Percentiles rank a stretch among this genome's conserved stretches.
Evolutionary conservation across 2,113 vertebrate genomes (phyloP).

Genomic region (Callospermophilus lateralis): DNA sequence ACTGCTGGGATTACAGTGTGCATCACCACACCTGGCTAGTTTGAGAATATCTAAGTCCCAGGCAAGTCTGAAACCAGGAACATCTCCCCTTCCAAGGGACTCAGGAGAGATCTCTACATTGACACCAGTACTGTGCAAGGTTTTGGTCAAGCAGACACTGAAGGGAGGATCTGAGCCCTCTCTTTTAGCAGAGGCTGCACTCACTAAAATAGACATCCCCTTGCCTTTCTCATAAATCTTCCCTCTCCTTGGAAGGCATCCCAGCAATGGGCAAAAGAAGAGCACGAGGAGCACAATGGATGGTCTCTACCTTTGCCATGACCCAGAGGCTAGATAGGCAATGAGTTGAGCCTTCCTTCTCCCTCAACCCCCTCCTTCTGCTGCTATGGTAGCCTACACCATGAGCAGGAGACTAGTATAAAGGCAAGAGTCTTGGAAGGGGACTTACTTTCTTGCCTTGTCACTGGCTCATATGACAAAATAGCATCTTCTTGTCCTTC

Average conservation of each 20-base stretch:
- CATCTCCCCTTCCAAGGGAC: neutral
- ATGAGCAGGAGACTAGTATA: neutral
- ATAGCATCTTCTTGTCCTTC: slow-evolving; percentile 99
- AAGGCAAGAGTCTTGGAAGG: slow-evolving; percentile 6
- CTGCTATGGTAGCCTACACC: neutral
- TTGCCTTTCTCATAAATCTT: neutral
- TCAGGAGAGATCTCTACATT: slow-evolving; percentile 18
- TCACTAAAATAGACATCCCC: neutral
- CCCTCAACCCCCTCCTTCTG: neutral
- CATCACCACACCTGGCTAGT: neutral
- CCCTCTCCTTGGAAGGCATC: neutral
- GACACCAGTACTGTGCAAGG: neutral
- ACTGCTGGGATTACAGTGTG: too few relatives aligned
- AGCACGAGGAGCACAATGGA: neutral
- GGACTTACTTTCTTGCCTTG: slow-evolving; percentile 99
- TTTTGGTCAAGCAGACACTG: neutral
- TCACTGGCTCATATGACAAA: slow-evolving; percentile 98
- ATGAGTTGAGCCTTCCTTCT: neutral
- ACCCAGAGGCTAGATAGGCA: neutral
- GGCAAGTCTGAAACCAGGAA: slow-evolving; percentile 41
- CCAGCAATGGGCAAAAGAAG: neutral
- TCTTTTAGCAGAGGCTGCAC: neutral
- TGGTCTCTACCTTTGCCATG: neutral
- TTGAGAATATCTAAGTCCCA: neutral
- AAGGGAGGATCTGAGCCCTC: neutral